Conservation (phyloP, 2,113 vertebrate species). For the Camarhynchus parvulus region DNA sequence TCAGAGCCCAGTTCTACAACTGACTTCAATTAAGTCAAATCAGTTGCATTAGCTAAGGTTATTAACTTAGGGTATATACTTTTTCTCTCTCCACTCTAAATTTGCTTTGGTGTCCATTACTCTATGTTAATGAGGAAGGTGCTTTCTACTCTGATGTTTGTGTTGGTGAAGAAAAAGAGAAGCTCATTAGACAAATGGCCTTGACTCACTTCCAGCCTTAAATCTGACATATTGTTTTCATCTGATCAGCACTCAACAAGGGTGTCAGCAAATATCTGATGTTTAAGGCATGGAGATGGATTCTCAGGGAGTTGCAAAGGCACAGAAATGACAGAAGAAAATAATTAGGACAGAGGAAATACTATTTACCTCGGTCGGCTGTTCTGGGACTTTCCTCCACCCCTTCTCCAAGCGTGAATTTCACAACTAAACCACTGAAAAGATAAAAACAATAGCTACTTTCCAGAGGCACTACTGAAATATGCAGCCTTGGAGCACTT, state of each 20-base stretch:
- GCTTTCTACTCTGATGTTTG: neutral
- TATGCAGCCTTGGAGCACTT: neutral
- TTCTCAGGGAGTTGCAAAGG: neutral
- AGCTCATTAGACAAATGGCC: neutral
- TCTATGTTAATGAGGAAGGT: neutral
- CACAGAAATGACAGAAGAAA: neutral
- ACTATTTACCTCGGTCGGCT: neutral
- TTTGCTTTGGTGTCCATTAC: neutral
- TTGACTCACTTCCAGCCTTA: neutral
- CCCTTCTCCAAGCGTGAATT: neutral
- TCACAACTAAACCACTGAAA: slow-evolving; percentile 21
- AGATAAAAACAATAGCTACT: slow-evolving; percentile 5
- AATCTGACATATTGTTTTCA: neutral
- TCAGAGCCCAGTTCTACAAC: neutral
- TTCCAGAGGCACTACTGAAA: slow-evolving; percentile 8
- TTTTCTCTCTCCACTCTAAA: neutral
- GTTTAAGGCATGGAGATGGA: neutral
- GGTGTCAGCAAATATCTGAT: neutral
- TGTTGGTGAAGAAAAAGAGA: neutral
- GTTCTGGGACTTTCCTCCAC: neutral
- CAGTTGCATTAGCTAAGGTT: neutral
- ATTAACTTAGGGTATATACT: neutral
- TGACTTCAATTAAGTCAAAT: neutral
- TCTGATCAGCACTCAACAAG: neutral
- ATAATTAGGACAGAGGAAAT: neutral